Evolutionary conservation across 2,113 vertebrate genomes (phyloP).

Genomic region (Chloebia gouldiae): DNA sequence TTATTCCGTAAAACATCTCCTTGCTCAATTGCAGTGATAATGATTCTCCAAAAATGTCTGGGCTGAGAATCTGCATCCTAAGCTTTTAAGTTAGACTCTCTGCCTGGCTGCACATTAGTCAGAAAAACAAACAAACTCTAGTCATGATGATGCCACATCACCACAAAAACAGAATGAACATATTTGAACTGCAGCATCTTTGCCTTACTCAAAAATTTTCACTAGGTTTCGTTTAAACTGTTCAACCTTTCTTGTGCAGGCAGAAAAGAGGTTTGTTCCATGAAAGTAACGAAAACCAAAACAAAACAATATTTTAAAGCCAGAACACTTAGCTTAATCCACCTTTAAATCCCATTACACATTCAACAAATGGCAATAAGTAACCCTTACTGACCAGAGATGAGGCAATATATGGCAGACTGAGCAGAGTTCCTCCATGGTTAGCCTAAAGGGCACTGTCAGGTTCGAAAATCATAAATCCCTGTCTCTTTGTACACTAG

Average conservation of each 20-base stretch:
- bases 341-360: slow-evolving; percentile 2
- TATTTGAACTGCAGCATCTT: slow-evolving; percentile 14
- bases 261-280: not conserved
- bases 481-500: not conserved
- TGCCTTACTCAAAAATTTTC: slow-evolving; percentile 35
- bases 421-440: not conserved
- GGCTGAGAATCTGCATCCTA: not conserved
- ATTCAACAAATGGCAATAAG: not conserved
- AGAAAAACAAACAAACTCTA: slow-evolving; percentile 13
- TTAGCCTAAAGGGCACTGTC: not conserved
- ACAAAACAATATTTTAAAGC: not conserved
- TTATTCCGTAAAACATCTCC: not conserved
- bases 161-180: not conserved
- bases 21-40: slow-evolving; percentile 18
- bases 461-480: not conserved
- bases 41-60: not conserved
- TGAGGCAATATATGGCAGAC: not conserved
- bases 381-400: not conserved
- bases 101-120: slow-evolving; percentile 34
- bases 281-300: slow-evolving; percentile 10
- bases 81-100: slow-evolving; percentile 29
- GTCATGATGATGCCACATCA: slow-evolving; percentile 17
- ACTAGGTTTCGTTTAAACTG: slow-evolving; percentile 38
- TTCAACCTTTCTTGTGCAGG: not conserved
- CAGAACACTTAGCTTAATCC: slow-evolving; percentile 11